Evolutionary conservation across 2,113 vertebrate genomes (phyloP).

Genomic region (Perccottus glenii): DNA sequence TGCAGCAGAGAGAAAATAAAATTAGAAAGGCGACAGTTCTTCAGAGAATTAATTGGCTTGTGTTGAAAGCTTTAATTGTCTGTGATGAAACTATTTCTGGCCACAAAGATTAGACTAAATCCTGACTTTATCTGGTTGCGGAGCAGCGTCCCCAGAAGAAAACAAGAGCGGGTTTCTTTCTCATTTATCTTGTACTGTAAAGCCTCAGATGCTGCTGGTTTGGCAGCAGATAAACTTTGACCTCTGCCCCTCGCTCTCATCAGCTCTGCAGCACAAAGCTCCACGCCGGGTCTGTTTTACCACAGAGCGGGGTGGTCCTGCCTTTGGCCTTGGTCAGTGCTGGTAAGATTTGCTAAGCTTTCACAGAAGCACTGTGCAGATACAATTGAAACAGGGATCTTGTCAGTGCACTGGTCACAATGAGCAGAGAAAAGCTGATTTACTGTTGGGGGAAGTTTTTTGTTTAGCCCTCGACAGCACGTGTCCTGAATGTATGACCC

Average conservation of each 20-base stretch:
- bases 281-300: neutral
- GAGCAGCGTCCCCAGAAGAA: neutral
- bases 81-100: constrained; percentile 22
- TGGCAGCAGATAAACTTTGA: neutral
- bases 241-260: neutral
- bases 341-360: constrained; percentile 8
- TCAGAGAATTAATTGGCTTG: constrained; percentile 35
- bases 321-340: neutral
- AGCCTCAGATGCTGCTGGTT: neutral
- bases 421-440: neutral
- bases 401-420: neutral
- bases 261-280: neutral
- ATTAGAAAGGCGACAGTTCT: constrained; percentile 12
- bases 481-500: neutral
- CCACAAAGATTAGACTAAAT: constrained; percentile 14
- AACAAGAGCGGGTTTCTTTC: neutral
- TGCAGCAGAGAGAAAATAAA: neutral
- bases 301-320: neutral
- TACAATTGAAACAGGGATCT: neutral
- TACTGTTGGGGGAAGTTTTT: neutral
- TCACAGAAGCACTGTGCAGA: neutral
- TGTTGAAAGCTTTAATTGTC: constrained; percentile 21
- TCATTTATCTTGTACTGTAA: neutral
- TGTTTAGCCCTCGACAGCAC: neutral
- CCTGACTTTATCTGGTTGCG: constrained; percentile 10